These are phyloP conservation scores for Plagiodera versicolora DNA, from an alignment of 2,888 invertebrate genomes.

Conservation along the genomic window DNA sequence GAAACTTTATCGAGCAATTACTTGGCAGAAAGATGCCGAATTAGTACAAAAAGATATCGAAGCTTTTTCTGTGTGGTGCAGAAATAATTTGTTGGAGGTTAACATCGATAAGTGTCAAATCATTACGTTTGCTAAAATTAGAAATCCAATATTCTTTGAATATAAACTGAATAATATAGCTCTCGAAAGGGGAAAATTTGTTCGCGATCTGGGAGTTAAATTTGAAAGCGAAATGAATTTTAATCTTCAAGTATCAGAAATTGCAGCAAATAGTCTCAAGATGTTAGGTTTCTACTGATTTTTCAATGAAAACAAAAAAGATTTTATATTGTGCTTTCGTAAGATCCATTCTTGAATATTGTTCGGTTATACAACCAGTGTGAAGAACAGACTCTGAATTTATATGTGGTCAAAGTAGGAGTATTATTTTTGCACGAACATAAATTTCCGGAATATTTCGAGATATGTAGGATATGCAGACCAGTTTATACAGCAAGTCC, in stretches of 20 bases:
- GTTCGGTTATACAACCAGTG: conserved; percentile 1
- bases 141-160: not conserved
- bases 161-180: conserved; percentile 6
- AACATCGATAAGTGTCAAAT: conserved; percentile 6
- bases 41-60: not conserved
- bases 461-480: no score
- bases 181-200: not conserved
- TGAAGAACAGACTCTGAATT: no score
- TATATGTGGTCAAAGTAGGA: no score
- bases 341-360: not conserved
- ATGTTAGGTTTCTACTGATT: no score
- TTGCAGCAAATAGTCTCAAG: no score
- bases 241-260: no score
- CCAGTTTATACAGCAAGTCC: no score
- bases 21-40: not conserved
- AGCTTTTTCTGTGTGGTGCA: not conserved
- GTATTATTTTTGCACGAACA: no score
- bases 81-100: not conserved
- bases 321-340: not conserved
- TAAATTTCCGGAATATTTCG: no score
- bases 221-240: conserved; percentile 2
- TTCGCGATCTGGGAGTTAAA: not conserved
- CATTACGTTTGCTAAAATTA: not conserved
- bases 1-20: conserved; percentile 2
- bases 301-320: not conserved